Percentiles rank a stretch among this genome's conserved stretches.
phyloP scores from a whole-genome alignment of 1,140 invertebrate species.

The Parasteatoda tepidariorum region DNA sequence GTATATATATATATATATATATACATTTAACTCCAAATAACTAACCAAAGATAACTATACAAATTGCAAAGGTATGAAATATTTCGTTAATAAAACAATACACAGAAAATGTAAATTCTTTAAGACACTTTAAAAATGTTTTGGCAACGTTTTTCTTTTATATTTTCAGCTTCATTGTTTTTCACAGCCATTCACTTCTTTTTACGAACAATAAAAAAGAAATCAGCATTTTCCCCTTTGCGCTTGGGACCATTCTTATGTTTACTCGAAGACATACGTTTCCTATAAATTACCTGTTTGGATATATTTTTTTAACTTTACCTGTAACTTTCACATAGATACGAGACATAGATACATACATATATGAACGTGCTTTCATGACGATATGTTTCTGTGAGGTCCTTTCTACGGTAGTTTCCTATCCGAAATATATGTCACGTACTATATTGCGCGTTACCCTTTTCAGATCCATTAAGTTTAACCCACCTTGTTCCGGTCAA shows the following conservation, averaged over 20 bases:
- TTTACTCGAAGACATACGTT: slow-evolving; percentile 43
- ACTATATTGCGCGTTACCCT: slow-evolving; percentile 43
- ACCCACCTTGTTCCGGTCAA: slow-evolving; percentile 48
- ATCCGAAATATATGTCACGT: slow-evolving; percentile 53
- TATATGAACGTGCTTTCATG: slow-evolving; percentile 33
- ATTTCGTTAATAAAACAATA: too few relatives aligned
- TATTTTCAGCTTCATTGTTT: too few relatives aligned
- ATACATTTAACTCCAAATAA: too few relatives aligned
- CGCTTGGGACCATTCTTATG: slow-evolving; percentile 10
- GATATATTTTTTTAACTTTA: slow-evolving; percentile 35
- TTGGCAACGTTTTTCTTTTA: too few relatives aligned
- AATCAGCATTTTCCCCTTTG: background rate
- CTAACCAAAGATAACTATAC: too few relatives aligned
- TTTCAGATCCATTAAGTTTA: slow-evolving; percentile 58
- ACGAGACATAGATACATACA: background rate
- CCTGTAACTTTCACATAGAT: background rate
- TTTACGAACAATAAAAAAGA: too few relatives aligned
- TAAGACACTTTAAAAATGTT: too few relatives aligned
- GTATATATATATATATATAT: too few relatives aligned
- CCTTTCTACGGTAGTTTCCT: slow-evolving; percentile 43
- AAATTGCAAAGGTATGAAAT: too few relatives aligned
- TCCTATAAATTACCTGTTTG: slow-evolving; percentile 51
- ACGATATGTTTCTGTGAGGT: slow-evolving; percentile 16
- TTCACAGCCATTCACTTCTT: too few relatives aligned
- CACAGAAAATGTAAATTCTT: too few relatives aligned